A percentile compares a stretch with the other conserved stretches of the same genome.
Conservation (phyloP, 2,797 vertebrate species). For the Gymnoscopelus braueri region DNA sequence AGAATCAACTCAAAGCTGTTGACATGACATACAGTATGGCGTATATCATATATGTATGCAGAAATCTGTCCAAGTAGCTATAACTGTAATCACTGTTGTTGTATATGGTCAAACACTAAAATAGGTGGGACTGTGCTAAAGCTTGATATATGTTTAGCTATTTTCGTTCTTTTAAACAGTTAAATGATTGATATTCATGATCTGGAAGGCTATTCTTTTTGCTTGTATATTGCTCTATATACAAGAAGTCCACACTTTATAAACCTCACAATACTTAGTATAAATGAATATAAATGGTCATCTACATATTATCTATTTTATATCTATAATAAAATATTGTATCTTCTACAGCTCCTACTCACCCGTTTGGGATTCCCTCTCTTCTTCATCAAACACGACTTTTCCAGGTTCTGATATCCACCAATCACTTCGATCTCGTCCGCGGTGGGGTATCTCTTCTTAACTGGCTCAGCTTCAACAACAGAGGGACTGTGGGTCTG, state of each 20-base stretch:
- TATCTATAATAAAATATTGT: too few species aligned
- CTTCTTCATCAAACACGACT: constrained; percentile 88
- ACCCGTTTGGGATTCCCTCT: constrained; percentile 85
- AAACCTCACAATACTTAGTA: neutral
- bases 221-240: neutral
- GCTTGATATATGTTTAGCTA: neutral
- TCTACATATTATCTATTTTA: too few species aligned
- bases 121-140: neutral
- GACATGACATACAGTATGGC: neutral
- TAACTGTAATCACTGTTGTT: neutral
- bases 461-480: constrained; percentile 53
- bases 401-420: constrained; percentile 88
- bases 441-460: constrained; percentile 89
- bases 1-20: neutral
- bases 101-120: neutral
- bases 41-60: neutral
- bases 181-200: neutral
- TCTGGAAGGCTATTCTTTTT: neutral
- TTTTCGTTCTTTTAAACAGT: neutral
- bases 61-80: too few species aligned
- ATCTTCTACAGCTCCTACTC: constrained; percentile 53
- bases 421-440: constrained; percentile 94
- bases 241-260: too few species aligned
- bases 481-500: constrained; percentile 32
- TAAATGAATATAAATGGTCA: neutral